Evolutionary conservation across 2,888 invertebrate genomes (phyloP), one percentile per base, ranked within the genome.

Genomic region (Melipona beecheii): DNA sequence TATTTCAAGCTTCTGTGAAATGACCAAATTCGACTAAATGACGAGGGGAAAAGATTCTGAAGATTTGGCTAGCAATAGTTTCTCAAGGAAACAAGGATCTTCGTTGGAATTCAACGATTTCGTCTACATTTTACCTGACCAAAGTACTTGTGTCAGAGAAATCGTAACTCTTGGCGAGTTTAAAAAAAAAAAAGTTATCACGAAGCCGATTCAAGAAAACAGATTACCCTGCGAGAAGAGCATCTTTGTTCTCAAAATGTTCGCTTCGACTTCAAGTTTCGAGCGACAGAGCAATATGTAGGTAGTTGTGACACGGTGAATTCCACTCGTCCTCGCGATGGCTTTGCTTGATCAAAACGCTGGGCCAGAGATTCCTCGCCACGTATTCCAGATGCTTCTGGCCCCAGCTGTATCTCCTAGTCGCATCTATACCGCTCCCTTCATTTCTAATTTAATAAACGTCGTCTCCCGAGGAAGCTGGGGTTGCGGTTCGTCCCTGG

Each of bases 381-480:
- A 54, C 75, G 78, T 85, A 86, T 84, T 83, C 77, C 84, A 74
- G 79, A 84, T 78, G 85, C 78, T 89, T 81, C 74, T 31, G 54
- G 50, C 31, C 65, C 49, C 65, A 78, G 60, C 73, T 77, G 76
- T 80, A 73, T 65, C 60, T 49, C 74, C 66, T 78, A 70, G 69
- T 80, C 65, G 81, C 78, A 66, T 80, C 75, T 58, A 52, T 65
- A 60, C 73, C 72, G 70, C 73, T 76, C 84, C 82, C 77, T 83
- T 76, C 83, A 15, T 66, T 79, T 83, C 85, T 89, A 86, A 90
- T 90, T 91, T 87, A 91, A 90, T 90, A 89, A 86, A 85, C 81
- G 86, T 83, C 82, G 77, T 85, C 89, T 76, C 69, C 68, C 56
- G 76, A 80, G 76, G 74, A 69, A 66, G n/a, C 43, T 71, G 78